Evolutionary conservation across 2,113 vertebrate species (phyloP).

Genomic region (Etheostoma cragini): DNA sequence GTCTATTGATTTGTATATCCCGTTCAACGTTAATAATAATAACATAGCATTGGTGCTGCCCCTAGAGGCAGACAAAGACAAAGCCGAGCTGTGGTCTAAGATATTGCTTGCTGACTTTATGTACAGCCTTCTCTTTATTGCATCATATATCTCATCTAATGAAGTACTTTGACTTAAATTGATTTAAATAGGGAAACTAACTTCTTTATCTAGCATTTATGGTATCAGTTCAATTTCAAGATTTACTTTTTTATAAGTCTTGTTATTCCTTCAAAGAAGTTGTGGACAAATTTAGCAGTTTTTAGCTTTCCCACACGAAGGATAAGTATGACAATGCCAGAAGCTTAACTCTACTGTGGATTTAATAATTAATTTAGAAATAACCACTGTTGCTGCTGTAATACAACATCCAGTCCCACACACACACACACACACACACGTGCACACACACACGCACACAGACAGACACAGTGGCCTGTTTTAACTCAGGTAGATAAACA

Average conservation of each 20-base stretch:
- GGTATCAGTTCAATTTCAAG: not conserved
- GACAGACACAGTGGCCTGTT: constrained; percentile 32
- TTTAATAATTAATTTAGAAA: constrained; percentile 38
- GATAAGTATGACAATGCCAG: constrained; percentile 23
- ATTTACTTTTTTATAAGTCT: not conserved
- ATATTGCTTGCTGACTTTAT: not conserved
- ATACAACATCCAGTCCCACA: not conserved
- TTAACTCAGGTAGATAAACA: constrained; percentile 39
- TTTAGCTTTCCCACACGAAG: constrained; percentile 29
- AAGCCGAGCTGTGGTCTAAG: constrained; percentile 9
- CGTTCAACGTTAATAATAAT: not conserved
- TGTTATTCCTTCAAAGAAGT: not conserved
- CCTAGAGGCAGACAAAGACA: constrained; percentile 10
- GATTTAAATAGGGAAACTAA: not conserved
- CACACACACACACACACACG: constrained; percentile 11
- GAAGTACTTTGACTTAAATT: not conserved
- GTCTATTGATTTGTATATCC: constrained; percentile 22
- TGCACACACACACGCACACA: constrained; percentile 8
- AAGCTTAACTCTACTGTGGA: constrained; percentile 20
- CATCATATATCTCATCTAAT: constrained; percentile 22
- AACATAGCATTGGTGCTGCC: not conserved
- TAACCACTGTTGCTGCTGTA: constrained; percentile 16
- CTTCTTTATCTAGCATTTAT: not conserved
- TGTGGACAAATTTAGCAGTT: not conserved
- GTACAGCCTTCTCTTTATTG: constrained; percentile 25